A percentile compares a stretch with the other conserved stretches of the same genome.
Evolutionary conservation across 2,888 invertebrate genomes (phyloP).

Genomic region (Synergus itoensis): DNA sequence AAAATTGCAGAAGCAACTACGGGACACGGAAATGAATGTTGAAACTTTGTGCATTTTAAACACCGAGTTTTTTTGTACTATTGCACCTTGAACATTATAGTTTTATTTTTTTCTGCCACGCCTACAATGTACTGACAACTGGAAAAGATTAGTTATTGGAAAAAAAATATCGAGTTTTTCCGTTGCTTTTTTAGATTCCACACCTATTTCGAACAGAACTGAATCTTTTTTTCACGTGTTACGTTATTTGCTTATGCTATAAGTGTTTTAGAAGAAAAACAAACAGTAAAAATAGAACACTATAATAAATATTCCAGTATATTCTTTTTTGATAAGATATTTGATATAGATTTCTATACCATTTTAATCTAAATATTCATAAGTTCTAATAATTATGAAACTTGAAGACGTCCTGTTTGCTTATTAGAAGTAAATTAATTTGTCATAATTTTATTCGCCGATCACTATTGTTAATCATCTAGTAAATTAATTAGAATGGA

Average conservation of each 20-base stretch:
- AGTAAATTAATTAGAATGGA: constrained; percentile 16
- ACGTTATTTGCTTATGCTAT: background rate
- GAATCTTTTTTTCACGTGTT: background rate
- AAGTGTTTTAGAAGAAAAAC: background rate
- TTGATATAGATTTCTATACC: background rate
- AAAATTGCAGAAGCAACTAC: background rate
- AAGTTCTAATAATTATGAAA: background rate
- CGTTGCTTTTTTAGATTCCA: background rate
- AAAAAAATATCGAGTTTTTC: background rate
- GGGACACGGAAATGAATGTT: constrained; percentile 16
- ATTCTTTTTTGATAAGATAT: too few relatives aligned
- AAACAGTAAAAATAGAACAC: too few relatives aligned
- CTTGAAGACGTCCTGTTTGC: background rate
- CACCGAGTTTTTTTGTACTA: background rate
- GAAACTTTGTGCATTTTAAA: background rate
- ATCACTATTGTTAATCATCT: background rate
- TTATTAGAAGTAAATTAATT: background rate
- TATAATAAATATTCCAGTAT: too few relatives aligned
- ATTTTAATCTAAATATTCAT: background rate
- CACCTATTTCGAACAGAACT: background rate
- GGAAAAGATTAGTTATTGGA: background rate
- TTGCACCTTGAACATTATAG: constrained; percentile 26
- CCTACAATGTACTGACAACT: constrained; percentile 11
- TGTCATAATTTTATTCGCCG: background rate
- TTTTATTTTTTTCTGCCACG: constrained; percentile 22